Conservation (phyloP, 2,888 invertebrate genomes). For the Pherbina coryleti region DNA sequence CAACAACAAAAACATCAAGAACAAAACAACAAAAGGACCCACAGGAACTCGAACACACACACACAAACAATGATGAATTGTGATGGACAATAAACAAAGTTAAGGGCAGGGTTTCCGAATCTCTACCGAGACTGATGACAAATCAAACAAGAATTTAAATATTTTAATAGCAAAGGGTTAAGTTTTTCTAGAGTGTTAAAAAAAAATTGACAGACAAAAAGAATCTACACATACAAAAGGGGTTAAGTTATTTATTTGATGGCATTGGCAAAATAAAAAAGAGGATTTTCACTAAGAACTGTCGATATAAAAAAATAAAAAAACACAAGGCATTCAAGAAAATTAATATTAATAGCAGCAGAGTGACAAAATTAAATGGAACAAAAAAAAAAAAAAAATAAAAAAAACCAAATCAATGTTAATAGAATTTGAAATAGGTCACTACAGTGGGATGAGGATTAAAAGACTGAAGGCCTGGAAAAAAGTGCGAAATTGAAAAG, state of each 20-base stretch:
- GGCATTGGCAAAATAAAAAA: neutral
- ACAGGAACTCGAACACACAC: neutral
- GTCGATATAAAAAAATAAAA: neutral
- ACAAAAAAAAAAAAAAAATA: neutral
- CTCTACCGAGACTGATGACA: neutral
- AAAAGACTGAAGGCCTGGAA: no score
- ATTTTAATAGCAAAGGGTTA: constrained; percentile 3
- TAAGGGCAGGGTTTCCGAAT: neutral
- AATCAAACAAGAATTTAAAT: constrained; percentile 30
- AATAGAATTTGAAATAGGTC: neutral
- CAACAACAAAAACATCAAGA: neutral
- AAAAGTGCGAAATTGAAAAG: no score
- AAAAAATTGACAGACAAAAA: neutral
- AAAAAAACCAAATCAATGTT: neutral
- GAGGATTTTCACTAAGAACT: neutral
- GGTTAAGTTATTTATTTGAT: constrained; percentile 1
- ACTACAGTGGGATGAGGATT: no score
- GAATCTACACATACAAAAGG: neutral
- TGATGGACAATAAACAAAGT: neutral
- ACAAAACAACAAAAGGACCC: neutral
- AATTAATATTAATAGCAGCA: neutral
- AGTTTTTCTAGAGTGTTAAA: neutral
- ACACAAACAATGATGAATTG: constrained; percentile 2
- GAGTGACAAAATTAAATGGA: neutral
- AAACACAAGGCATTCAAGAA: neutral